Conservation (phyloP, 30 jellyfish, hydroid and myxozoan species). For the Aurelia sp. region DNA sequence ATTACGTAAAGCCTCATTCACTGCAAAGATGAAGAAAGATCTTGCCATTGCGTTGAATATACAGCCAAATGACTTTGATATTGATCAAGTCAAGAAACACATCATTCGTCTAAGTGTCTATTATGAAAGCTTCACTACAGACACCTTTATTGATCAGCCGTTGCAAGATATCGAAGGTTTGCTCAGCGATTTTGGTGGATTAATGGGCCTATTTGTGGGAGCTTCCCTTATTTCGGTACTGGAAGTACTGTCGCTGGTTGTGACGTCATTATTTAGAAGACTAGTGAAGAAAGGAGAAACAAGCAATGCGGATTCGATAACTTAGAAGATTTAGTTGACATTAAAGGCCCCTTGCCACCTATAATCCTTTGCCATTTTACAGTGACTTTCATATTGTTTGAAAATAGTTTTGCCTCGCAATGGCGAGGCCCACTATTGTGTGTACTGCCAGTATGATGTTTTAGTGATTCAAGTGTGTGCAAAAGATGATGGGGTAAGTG, state of each 20-base stretch:
- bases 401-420: too few relatives aligned
- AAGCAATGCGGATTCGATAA: too few relatives aligned
- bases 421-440: too few relatives aligned
- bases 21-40: background rate
- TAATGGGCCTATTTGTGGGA: conserved; percentile 50
- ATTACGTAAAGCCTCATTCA: conserved; percentile 1
- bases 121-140: conserved; percentile 19
- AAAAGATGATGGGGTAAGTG: background rate
- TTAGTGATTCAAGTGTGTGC: too few relatives aligned
- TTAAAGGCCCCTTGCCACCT: too few relatives aligned
- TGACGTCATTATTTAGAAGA: background rate
- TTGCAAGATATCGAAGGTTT: conserved; percentile 8
- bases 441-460: too few relatives aligned
- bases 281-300: background rate
- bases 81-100: conserved; percentile 11
- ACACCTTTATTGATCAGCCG: background rate
- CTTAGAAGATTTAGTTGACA: too few relatives aligned
- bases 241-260: conserved; percentile 1
- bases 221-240: conserved; percentile 25
- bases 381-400: too few relatives aligned
- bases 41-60: conserved; percentile 27
- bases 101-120: conserved; percentile 9
- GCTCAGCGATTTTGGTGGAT: conserved; percentile 52
- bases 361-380: too few relatives aligned
- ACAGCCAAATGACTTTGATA: background rate